Evolutionary conservation across 1,140 invertebrate genomes (phyloP), one percentile per base, ranked within the genome.

Genomic region (Lordiphosa clarofinis): DNA sequence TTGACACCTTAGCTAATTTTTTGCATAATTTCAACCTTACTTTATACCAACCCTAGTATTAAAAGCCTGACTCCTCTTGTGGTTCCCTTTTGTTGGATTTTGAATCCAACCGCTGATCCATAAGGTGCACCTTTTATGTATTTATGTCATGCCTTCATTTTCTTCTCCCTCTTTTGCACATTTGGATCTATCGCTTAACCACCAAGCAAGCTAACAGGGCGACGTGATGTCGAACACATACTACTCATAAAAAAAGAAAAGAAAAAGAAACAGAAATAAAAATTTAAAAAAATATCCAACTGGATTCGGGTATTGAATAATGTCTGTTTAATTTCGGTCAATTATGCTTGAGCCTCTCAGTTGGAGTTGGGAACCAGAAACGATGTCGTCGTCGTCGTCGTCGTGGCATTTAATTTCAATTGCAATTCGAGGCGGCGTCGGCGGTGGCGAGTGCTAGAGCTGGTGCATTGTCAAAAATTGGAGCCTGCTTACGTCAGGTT

Each of bases 261-360:
- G 9, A 15, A 35, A 15, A 19, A 19, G 19, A 19, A 43, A n/a
- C 12, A 38, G 4, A 61, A 38, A 15, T 36, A 44, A 55, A 61
- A 46, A 35, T 31, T 24, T n/a, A 19, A 43, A 43, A 54, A 54
- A 39, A 52, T 40, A 52, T 28, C 11, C 13, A 56, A 38, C 43
- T 46, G 43, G 43, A 46, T 52, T 44, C 3, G 35, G 66, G 64
- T 19, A 76, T 81, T 81, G 76, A 82, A 81, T 81, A 82, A 81
- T 82, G 56, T 68, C 72, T 72, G 76, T 58, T 82, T 81, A 81
- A 81, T 81, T 81, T 81, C 62, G 72, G 67, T 72, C 76, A 82
- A 81, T 82, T 81, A 81, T 81, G 76, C 67, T 66, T 66, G 57
- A 61, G 52, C 15, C 42, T 52, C 42, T 15, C 46, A 37, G 59